Evolutionary conservation across 2,888 invertebrate species (phyloP), one percentile per base, ranked within the genome.

Genomic region (Incurvaria masculella): DNA sequence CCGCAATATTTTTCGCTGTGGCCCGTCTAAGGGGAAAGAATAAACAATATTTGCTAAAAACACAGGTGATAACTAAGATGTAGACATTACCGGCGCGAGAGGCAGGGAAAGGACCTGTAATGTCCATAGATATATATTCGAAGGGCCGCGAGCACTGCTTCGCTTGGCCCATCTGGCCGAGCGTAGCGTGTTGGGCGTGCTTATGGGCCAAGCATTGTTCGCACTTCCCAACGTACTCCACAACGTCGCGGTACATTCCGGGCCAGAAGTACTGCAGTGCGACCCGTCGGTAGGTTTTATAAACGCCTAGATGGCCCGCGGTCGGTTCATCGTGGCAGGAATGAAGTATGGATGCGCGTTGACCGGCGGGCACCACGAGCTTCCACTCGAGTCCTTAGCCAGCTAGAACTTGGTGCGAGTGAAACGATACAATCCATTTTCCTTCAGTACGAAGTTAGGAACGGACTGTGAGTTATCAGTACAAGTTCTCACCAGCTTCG

Each of bases 211-310:
- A 19, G 49, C 55, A 56, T 1, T 5, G 48, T n/a, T 50, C 51
- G 46, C 55, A 56, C 2, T 50, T 44, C 33, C 8, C 42, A 8
- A 52, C 49, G 23, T 48, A 55, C 2, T 51, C 46, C 2, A 45
- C 49, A 0, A 56, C 53, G 40, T 57, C 56, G 1, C 2, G 0
- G 19, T 56, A 46, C 55, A 57, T 55, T 1, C 51, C 48, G 0
- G 56, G 56, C 58, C 57, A 57, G 41, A 43, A 58, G 20, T 52
- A 57, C 2, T 46, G 44, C 2, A 56, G 41, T 1, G 41, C 14
- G 4, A 59, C 5, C 1, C 59, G 48, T 45, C 48, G 52, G 23
- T 56, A 55, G 0, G 59, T 60, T 50, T 59, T 58, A 40, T 55
- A 54, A 20, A 56, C 53, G 4, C 57, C 49, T 0, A 55, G 44